These are phyloP conservation scores for Tetraodon nigroviridis DNA, from an alignment of 2,113 vertebrate genomes.

Conservation along the genomic window DNA sequence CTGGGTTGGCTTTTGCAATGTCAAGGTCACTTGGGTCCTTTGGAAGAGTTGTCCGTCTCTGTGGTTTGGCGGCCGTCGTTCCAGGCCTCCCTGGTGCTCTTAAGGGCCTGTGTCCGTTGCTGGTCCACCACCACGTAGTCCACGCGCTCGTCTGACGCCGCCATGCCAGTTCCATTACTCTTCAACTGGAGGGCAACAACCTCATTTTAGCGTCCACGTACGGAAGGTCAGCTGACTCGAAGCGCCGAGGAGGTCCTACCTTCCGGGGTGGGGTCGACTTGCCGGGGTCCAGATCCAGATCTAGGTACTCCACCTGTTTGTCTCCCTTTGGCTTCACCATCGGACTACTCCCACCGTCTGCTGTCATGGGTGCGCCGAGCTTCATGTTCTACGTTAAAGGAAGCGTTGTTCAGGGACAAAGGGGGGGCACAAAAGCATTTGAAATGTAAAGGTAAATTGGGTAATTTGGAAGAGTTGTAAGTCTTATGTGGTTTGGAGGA, in stretches of 20 bases:
- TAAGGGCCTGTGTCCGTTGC: conserved; percentile 91
- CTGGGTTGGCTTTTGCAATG: conserved; percentile 17
- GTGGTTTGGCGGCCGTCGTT: conserved; percentile 93
- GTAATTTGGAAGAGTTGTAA: too few species aligned
- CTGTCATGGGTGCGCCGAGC: conserved; percentile 68
- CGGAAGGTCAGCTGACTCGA: not conserved
- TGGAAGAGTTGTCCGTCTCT: conserved; percentile 85
- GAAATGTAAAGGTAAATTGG: too few species aligned
- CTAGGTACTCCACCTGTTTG: conserved; percentile 97
- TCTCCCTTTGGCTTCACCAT: conserved; percentile 94
- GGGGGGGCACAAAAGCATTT: not conserved
- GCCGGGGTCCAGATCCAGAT: conserved; percentile 90
- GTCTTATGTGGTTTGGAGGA: too few species aligned
- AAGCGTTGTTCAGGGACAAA: conserved; percentile 5
- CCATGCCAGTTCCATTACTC: conserved; percentile 85
- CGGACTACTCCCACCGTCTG: conserved; percentile 89
- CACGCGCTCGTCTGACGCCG: conserved; percentile 90
- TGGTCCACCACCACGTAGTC: conserved; percentile 98
- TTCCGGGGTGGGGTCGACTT: conserved; percentile 95
- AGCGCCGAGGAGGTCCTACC: conserved; percentile 63
- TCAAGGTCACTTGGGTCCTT: conserved; percentile 84
- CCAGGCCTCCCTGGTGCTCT: conserved; percentile 95
- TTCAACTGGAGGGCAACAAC: conserved; percentile 76
- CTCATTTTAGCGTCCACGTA: not conserved
- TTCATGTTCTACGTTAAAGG: conserved; percentile 67